Evolutionary conservation across 2,797 vertebrate species (phyloP), one percentile per base, ranked within the genome.

Genomic region (Eptatretus atami): DNA sequence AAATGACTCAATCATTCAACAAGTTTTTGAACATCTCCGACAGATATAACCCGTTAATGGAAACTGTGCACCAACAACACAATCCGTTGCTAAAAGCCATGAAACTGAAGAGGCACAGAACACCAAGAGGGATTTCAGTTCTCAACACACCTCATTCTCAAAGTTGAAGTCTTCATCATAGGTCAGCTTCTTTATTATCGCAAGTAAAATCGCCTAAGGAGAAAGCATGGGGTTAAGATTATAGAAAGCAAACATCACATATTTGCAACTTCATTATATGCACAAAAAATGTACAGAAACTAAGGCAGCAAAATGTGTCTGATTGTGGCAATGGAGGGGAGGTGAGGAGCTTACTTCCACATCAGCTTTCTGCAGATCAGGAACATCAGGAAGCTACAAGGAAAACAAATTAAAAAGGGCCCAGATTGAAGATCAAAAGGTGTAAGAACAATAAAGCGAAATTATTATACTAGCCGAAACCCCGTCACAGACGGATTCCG

Each of bases 151-250:
- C 82, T 98, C 92, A 65, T 92, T 96, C 70, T 98, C 92, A 76
- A 98, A 98, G 73, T 98, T 96, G 76, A 94, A 98, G 72, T 98
- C 92, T 68, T 98, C 88, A 67, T 98, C 87, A 1, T 95, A 98
- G 0, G 86, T 94, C 70, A 98, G 75, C 69, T 98, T 98, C 76
- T 92, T 96, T 77, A 96, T 92, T 70, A 98, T 82, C 1, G 86
- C 86, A 66, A 93, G 77, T 86, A 98, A 86, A 75, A 98, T 73
- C 54, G 83, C 83, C 90, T 98, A 44, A 44, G 31, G 31, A 44
- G 4, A 44, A 44, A 44, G 31, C 31, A 44, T 44, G 31, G 31
- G 31, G 31, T 14, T 13, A 10, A 63, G 19, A 10, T 19, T 13
- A 64, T 12, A 13, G 52, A 13, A 64, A 64, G 31, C 14, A 15